These are phyloP conservation scores for Drosophila merina DNA, from an alignment of 2,888 invertebrate genomes.

Conservation along the genomic window DNA sequence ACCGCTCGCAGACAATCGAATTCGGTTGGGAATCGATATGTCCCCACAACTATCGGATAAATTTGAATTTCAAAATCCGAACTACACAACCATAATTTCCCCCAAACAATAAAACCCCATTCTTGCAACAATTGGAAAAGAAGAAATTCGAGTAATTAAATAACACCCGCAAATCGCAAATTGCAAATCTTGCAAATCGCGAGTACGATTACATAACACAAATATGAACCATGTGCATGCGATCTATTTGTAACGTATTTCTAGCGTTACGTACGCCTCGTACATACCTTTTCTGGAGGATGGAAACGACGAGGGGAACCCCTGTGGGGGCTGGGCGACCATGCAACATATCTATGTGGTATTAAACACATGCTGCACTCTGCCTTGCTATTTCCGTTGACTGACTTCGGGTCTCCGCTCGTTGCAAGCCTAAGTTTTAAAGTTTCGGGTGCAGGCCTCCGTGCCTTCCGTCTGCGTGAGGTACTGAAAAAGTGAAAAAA, in stretches of 20 bases:
- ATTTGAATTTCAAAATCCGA: constrained; percentile 1
- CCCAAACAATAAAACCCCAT: neutral
- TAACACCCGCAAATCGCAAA: constrained; percentile 31
- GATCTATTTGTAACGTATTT: constrained; percentile 43
- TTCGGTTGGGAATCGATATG: constrained; percentile 9
- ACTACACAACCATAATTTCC: neutral
- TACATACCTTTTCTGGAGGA: constrained; percentile 1
- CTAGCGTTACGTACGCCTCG: constrained; percentile 29
- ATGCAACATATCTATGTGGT: constrained; percentile 32
- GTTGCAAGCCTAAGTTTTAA: neutral
- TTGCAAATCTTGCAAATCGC: constrained; percentile 24
- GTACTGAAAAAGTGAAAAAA: constrained; percentile 15
- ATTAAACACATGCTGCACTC: constrained; percentile 38
- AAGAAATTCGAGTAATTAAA: constrained; percentile 29
- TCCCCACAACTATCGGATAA: neutral
- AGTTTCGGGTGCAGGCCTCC: constrained; percentile 30
- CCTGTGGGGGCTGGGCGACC: constrained; percentile 23
- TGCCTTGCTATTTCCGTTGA: constrained; percentile 70
- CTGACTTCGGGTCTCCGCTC: constrained; percentile 61
- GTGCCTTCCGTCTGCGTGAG: constrained; percentile 49
- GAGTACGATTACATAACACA: constrained; percentile 37
- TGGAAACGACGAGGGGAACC: constrained; percentile 7
- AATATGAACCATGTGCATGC: constrained; percentile 33
- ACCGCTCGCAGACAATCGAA: constrained; percentile 8
- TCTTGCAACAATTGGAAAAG: constrained; percentile 14